Evolutionary conservation across 2,888 invertebrate genomes (phyloP), one percentile per base, ranked within the genome.

Genomic region (Napeogenes inachia): DNA sequence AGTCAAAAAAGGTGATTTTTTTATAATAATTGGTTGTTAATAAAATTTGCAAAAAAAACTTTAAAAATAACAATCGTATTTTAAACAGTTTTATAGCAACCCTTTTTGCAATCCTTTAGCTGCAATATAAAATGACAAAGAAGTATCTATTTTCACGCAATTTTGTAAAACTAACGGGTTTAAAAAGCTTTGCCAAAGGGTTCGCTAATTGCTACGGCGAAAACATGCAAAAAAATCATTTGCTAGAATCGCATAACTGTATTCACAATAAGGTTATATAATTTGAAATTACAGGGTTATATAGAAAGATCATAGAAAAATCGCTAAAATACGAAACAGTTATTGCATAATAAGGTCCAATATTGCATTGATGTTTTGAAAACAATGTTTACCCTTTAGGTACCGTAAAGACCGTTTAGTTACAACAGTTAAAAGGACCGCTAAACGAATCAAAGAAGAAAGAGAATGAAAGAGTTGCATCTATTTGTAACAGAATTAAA

Each of bases 401-500:
- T 78, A 83, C 85, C 82, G 85, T 87, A 84, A 77, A 76, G 76
- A 80, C 80, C 76, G 82, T 85, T 82, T 76, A 79, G 79, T 81
- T 67, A 71, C 68, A 76, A 82, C 81, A 73, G 80, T 77, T 66
- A 75, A 62, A 77, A 77, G 80, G 71, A 82, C 88, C 89, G 88
- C 88, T 89, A 84, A 72, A 70, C 73, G 72, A 71, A 70, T 80
- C 75, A 79, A 79, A 77, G 75, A 21, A 21, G 21, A 21, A 21
- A 21, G 21, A 21, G 21, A 21, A 21, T 21, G 21, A 80, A 81
- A 85, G 87, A 83, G 87, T 89, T 89, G 87, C 89, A 89, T 87
- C 85, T 85, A 87, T 84, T 77, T 76, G 73, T 80, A 75, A 80
- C 80, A 76, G 62, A 70, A 73, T 73, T 74, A 68, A 62, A 69